These are phyloP conservation scores for Hystrix cristata DNA, from an alignment of 2,113 vertebrate species.

Conservation along the genomic window DNA sequence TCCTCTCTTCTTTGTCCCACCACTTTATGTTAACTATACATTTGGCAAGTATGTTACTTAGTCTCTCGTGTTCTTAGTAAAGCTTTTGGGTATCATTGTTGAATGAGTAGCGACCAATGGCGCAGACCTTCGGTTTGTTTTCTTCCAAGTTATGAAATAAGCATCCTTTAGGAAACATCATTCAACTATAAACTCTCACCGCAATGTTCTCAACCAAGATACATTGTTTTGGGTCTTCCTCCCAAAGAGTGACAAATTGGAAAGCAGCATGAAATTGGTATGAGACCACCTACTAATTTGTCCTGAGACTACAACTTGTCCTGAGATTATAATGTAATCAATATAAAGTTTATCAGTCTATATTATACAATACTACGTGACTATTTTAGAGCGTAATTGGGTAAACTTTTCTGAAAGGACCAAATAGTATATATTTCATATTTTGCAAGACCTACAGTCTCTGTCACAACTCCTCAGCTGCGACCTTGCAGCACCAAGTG, in stretches of 20 bases:
- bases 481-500: too few relatives aligned
- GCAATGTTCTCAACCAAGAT: neutral
- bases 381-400: too few relatives aligned
- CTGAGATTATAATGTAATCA: neutral
- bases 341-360: neutral
- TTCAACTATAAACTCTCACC: neutral
- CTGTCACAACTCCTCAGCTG: too few relatives aligned
- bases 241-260: neutral
- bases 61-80: neutral
- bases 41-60: neutral
- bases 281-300: neutral
- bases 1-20: neutral
- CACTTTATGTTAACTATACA: neutral
- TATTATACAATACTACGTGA: neutral
- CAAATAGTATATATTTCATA: too few relatives aligned
- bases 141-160: neutral
- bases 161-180: neutral
- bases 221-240: neutral
- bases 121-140: neutral
- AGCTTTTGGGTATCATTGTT: neutral
- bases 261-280: neutral
- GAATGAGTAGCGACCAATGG: neutral
- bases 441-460: too few relatives aligned
- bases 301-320: neutral
- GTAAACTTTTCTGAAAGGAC: too few relatives aligned